phyloP scores from a whole-genome alignment of 1,140 invertebrate species.

The Radopholus similis region DNA sequence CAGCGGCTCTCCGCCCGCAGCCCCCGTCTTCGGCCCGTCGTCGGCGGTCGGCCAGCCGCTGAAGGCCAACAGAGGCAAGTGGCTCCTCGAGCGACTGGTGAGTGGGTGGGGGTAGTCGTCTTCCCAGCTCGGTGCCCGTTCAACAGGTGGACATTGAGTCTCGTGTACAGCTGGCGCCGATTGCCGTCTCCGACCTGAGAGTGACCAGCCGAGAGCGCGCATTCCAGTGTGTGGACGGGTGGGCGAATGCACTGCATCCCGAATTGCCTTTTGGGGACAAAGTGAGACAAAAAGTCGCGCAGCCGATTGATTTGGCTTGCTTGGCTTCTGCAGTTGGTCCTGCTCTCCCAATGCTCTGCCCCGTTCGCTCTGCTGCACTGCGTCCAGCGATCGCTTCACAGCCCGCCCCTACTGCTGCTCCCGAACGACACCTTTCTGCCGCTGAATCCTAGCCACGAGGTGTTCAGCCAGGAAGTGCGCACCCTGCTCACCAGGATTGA shows the following conservation, averaged over 20 bases:
- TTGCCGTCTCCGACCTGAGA: not conserved
- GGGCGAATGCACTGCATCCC: not conserved
- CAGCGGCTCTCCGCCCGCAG: not conserved
- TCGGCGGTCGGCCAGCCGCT: no score
- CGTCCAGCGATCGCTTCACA: not conserved
- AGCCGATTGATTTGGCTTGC: not conserved
- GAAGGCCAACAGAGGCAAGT: not conserved
- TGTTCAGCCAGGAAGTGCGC: not conserved
- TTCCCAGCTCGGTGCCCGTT: no score
- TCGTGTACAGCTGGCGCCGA: not conserved
- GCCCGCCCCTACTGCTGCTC: not conserved
- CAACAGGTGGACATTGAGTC: not conserved
- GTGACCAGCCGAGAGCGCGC: not conserved
- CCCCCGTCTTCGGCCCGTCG: no score
- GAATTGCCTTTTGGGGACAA: conserved; percentile 1
- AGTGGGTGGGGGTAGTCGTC: no score
- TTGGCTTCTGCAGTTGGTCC: not conserved
- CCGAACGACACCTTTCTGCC: conserved; percentile 10
- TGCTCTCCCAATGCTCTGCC: not conserved
- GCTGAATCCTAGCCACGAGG: not conserved
- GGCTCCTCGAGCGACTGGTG: not conserved
- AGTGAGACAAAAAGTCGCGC: not conserved
- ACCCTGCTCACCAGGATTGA: not conserved
- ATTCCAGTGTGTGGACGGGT: conserved; percentile 1
- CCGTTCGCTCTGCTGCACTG: not conserved